phyloP scores from a whole-genome alignment of 2,888 invertebrate species.

The Taenaris catops region DNA sequence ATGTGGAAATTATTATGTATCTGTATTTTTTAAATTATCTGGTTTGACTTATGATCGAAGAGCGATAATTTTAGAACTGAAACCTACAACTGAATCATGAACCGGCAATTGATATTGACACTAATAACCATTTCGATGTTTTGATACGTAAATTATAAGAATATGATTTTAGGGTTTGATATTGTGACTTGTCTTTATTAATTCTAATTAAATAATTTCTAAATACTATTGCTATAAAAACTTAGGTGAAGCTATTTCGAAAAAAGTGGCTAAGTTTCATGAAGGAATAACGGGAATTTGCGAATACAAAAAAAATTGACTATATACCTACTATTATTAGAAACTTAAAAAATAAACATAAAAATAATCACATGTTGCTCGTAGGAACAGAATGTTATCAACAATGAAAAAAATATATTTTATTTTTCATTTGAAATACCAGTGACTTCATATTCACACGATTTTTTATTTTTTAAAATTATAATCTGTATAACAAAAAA shows the following conservation, averaged over 20 bases:
- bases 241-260: conserved; percentile 37
- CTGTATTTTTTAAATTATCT: too few relatives aligned
- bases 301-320: conserved; percentile 16
- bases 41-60: too few relatives aligned
- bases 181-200: conserved; percentile 56
- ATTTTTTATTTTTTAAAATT: too few relatives aligned
- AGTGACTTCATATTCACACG: conserved; percentile 23
- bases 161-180: conserved; percentile 56
- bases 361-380: conserved; percentile 24
- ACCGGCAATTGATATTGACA: conserved; percentile 26
- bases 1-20: too few relatives aligned
- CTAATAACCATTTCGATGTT: conserved; percentile 39
- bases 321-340: conserved; percentile 18
- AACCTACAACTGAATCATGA: conserved; percentile 28
- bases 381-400: conserved; percentile 18
- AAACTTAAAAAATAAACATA: too few relatives aligned
- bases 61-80: too few relatives aligned
- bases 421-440: conserved; percentile 21
- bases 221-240: conserved; percentile 48
- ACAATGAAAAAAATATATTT: conserved; percentile 12
- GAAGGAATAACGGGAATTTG: conserved; percentile 18
- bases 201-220: conserved; percentile 37
- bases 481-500: too few relatives aligned
- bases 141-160: conserved; percentile 40
- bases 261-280: conserved; percentile 27